These are phyloP conservation scores for Esperia sulphurella DNA, from an alignment of 2,888 invertebrate genomes.

Conservation along the genomic window DNA sequence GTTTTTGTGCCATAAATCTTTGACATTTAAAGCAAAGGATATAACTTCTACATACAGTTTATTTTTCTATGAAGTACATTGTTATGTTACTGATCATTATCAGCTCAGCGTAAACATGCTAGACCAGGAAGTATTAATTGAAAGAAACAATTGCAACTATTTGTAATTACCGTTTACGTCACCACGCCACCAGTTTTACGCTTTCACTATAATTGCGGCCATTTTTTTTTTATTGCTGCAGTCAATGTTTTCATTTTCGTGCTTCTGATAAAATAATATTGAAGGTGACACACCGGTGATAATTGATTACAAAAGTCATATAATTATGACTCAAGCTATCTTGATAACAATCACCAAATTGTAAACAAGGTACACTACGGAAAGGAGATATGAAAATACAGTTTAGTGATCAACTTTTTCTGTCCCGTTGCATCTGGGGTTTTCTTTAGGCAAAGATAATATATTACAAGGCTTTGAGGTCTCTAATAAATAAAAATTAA, in stretches of 20 bases:
- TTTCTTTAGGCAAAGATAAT: no score
- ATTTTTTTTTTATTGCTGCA: constrained; percentile 3
- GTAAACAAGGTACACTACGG: no score
- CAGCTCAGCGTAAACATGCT: background rate
- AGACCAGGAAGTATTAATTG: constrained; percentile 2
- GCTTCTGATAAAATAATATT: no score
- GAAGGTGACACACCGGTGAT: background rate
- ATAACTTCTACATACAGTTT: background rate
- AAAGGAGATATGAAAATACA: no score
- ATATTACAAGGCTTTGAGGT: no score
- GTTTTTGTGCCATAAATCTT: no score
- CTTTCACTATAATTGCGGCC: constrained; percentile 9
- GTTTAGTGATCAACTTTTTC: no score
- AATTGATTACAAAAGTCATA: no score
- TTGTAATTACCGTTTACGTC: constrained; percentile 2
- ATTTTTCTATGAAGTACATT: background rate
- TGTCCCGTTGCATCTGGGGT: no score
- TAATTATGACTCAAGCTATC: no score
- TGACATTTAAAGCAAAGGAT: background rate
- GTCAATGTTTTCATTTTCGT: background rate
- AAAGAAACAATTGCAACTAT: constrained; percentile 5
- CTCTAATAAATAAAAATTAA: no score
- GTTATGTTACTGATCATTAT: background rate
- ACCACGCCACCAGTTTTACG: constrained; percentile 4
- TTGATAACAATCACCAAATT: no score